A percentile compares a stretch with the other conserved stretches of the same genome.
Evolutionary conservation across 2,113 vertebrate genomes (phyloP).

Genomic region (Pelecanoides urinatrix): DNA sequence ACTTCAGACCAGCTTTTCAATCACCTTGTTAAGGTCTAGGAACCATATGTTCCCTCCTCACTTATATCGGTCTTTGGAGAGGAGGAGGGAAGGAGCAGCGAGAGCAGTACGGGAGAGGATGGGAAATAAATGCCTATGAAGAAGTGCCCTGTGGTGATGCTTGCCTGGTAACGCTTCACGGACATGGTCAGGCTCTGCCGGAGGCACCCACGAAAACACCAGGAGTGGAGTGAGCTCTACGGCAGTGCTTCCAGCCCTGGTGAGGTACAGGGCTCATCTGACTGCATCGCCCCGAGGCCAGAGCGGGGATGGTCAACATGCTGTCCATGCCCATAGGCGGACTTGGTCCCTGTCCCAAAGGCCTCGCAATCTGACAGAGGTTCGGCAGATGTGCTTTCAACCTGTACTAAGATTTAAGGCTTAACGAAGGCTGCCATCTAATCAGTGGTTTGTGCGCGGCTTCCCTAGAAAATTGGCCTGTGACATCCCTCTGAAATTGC

Average conservation of each 20-base stretch:
- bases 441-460: not conserved
- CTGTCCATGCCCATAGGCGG: not conserved
- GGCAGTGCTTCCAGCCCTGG: not conserved
- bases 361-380: not conserved
- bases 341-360: not conserved
- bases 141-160: not conserved
- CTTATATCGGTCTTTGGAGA: not conserved
- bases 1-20: not conserved
- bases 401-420: not conserved
- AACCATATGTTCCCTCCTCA: accelerated
- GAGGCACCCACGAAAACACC: not conserved
- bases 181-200: not conserved
- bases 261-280: not conserved
- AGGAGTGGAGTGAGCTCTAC: not conserved
- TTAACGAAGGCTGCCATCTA: not conserved
- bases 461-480: not conserved
- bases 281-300: not conserved
- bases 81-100: not conserved
- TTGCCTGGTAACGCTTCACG: not conserved
- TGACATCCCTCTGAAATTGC: not conserved
- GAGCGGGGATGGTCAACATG: not conserved
- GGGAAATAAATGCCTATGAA: not conserved
- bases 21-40: not conserved
- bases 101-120: not conserved
- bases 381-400: not conserved